Percentiles rank a stretch among this genome's conserved stretches.
phyloP scores from a whole-genome alignment of 2,888 invertebrate genomes.

The Megamerina dolium region DNA sequence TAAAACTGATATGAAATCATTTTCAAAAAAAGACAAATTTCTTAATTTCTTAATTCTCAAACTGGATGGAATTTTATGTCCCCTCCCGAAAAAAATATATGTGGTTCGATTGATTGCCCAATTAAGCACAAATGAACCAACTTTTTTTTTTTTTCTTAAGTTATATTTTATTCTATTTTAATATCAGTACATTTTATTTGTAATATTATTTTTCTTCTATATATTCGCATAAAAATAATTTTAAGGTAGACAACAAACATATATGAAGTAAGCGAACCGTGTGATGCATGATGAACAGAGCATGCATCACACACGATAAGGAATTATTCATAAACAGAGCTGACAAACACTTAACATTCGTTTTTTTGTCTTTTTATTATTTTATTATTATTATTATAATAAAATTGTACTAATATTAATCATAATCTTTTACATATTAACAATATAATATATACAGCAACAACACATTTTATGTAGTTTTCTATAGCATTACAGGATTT shows the following conservation, averaged over 20 bases:
- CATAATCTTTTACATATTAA: slow-evolving; percentile 1
- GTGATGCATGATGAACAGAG: slow-evolving; percentile 8
- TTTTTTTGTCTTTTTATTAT: slow-evolving; percentile 4
- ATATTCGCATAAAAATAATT: slow-evolving; percentile 4
- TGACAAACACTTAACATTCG: slow-evolving; percentile 1
- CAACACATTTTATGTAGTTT: slow-evolving; percentile 7
- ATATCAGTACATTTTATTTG: slow-evolving; percentile 5
- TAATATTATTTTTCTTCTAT: slow-evolving; percentile 3
- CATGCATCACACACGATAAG: slow-evolving; percentile 1
- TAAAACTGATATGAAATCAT: too few species aligned
- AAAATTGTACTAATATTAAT: too few species aligned
- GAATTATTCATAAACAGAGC: slow-evolving; percentile 5
- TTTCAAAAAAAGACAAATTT: too few species aligned
- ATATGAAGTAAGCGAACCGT: too few species aligned
- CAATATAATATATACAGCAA: too few species aligned
- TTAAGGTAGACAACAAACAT: slow-evolving; percentile 8
- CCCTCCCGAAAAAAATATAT: too few species aligned
- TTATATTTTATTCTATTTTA: too few species aligned
- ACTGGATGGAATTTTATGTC: too few species aligned
- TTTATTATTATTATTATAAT: slow-evolving; percentile 7
- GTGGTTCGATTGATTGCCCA: too few species aligned
- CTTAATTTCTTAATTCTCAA: too few species aligned
- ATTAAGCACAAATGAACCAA: too few species aligned
- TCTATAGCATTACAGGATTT: background rate
- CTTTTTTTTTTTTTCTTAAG: too few species aligned